A percentile compares a stretch with the other conserved stretches of the same genome.
phyloP scores from a whole-genome alignment of 1,140 invertebrate species.

The Brachionus koreanus region DNA sequence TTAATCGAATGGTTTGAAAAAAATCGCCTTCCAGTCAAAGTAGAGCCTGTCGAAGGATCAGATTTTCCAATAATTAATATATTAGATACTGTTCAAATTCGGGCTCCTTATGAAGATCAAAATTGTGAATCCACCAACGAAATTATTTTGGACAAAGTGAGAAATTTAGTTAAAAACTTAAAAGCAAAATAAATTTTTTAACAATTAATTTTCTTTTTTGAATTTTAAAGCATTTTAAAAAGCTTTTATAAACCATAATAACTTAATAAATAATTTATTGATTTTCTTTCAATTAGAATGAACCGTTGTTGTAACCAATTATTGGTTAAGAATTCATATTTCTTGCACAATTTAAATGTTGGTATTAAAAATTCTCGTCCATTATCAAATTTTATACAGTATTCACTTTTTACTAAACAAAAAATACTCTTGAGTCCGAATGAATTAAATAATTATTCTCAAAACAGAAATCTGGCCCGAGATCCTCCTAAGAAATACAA shows the following conservation, averaged over 20 bases:
- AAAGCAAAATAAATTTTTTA: constrained; percentile 1
- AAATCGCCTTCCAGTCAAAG: constrained; percentile 6
- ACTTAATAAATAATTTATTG: not conserved
- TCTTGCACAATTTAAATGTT: not conserved
- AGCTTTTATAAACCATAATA: not conserved
- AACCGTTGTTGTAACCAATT: constrained; percentile 20
- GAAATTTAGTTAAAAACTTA: constrained; percentile 23
- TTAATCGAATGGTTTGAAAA: constrained; percentile 16
- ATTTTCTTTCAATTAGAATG: not conserved
- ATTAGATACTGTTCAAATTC: constrained; percentile 23
- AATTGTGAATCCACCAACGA: constrained; percentile 38
- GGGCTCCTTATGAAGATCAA: not conserved
- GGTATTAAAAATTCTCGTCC: not conserved
- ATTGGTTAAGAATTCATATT: not conserved
- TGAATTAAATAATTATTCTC: not conserved
- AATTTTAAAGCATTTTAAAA: constrained; percentile 1
- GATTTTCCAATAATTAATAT: constrained; percentile 6
- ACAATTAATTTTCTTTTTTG: not conserved
- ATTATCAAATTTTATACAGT: constrained; percentile 14
- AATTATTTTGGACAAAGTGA: constrained; percentile 31
- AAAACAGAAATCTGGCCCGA: not conserved
- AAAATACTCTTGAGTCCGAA: not conserved
- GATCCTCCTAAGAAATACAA: not conserved
- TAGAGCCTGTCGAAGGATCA: not conserved
- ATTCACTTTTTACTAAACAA: not conserved